phyloP scores from a whole-genome alignment of 2,888 invertebrate genomes.

The Ormyrus thymus region DNA sequence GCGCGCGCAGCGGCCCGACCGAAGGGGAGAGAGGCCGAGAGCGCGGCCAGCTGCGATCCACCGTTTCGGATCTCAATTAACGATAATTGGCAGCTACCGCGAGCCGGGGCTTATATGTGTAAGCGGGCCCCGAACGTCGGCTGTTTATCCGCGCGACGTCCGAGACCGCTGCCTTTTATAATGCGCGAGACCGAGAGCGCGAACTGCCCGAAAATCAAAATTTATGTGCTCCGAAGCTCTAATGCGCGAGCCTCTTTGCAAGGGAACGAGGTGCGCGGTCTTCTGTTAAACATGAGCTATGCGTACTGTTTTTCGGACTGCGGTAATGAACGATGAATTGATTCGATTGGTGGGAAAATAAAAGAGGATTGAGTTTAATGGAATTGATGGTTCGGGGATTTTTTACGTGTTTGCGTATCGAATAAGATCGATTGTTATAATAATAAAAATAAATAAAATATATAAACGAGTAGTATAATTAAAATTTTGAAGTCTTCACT shows the following conservation, averaged over 20 bases:
- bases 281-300: background rate
- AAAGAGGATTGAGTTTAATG: too few relatives aligned
- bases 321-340: too few relatives aligned
- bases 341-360: too few relatives aligned
- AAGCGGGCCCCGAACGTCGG: slow-evolving; percentile 21
- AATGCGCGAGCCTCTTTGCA: too few relatives aligned
- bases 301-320: too few relatives aligned
- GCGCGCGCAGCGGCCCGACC: slow-evolving; percentile 5
- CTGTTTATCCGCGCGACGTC: slow-evolving; percentile 5
- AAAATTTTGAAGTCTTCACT: too few relatives aligned
- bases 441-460: too few relatives aligned
- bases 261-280: too few relatives aligned
- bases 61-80: slow-evolving; percentile 67
- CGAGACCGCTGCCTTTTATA: slow-evolving; percentile 11
- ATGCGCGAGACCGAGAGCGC: background rate
- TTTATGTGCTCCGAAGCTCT: background rate
- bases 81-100: slow-evolving; percentile 69
- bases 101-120: background rate
- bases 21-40: slow-evolving; percentile 17
- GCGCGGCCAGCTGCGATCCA: slow-evolving; percentile 58
- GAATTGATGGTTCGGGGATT: too few relatives aligned
- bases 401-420: too few relatives aligned
- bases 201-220: slow-evolving; percentile 15
- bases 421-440: too few relatives aligned
- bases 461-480: too few relatives aligned